Percentiles rank a stretch among this genome's conserved stretches.
These are phyloP conservation scores for Calycopis cecrops DNA, from an alignment of 1,140 invertebrate genomes.

Conservation along the genomic window DNA sequence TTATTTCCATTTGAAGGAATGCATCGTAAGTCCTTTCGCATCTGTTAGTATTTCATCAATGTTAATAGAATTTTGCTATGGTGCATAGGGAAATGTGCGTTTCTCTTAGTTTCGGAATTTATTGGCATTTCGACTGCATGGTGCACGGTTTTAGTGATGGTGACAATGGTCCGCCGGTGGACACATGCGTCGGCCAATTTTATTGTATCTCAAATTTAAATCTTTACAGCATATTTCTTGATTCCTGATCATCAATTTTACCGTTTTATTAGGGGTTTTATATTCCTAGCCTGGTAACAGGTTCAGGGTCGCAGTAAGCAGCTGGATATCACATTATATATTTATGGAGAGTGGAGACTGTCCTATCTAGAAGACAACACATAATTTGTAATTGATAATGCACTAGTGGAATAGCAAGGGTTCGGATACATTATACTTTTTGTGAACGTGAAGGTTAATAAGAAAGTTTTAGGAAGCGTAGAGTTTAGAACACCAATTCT, in stretches of 20 bases:
- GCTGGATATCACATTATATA: too few species aligned
- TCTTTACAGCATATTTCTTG: background rate
- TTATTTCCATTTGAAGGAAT: constrained; percentile 29
- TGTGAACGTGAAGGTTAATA: too few species aligned
- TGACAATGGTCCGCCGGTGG: constrained; percentile 32
- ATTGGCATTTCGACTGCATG: constrained; percentile 52
- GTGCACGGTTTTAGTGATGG: constrained; percentile 48
- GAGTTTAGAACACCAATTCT: too few species aligned
- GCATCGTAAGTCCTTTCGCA: constrained; percentile 27
- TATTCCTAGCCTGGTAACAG: background rate
- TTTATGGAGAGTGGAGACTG: too few species aligned
- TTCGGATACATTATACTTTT: too few species aligned
- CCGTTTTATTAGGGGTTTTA: constrained; percentile 5
- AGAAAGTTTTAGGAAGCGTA: too few species aligned
- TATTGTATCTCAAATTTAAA: constrained; percentile 8
- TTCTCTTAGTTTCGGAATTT: constrained; percentile 63
- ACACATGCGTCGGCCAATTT: constrained; percentile 3
- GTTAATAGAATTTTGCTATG: constrained; percentile 58
- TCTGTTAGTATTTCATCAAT: constrained; percentile 18
- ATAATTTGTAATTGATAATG: too few species aligned
- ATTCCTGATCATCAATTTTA: constrained; percentile 5
- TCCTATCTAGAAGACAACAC: too few species aligned
- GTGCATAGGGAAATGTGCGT: constrained; percentile 55
- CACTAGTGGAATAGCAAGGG: too few species aligned
- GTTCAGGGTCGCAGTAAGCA: too few species aligned